These are phyloP conservation scores for Onchidella celtica DNA, from an alignment of 2,888 invertebrate species.

Conservation along the genomic window DNA sequence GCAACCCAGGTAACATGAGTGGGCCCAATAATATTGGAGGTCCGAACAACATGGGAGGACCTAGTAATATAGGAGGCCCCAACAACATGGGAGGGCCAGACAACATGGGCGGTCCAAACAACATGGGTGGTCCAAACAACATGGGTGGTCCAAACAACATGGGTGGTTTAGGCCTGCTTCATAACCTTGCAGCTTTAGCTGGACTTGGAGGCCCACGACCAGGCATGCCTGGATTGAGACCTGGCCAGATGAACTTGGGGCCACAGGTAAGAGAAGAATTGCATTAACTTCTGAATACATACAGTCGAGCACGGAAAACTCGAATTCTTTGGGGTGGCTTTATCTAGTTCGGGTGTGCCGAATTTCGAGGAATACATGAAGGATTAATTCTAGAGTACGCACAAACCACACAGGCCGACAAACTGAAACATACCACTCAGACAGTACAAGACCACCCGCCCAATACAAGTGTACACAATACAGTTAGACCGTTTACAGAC, in stretches of 20 bases:
- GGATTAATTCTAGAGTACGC: no score
- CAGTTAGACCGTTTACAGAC: no score
- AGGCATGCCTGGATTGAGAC: constrained; percentile 29
- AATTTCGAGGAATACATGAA: no score
- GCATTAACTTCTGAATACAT: no score
- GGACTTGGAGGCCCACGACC: constrained; percentile 45
- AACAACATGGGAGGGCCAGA: constrained; percentile 48
- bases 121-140: not conserved
- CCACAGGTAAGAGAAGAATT: constrained; percentile 37
- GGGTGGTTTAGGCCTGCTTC: constrained; percentile 2
- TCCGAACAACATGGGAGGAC: constrained; percentile 20
- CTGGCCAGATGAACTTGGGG: constrained; percentile 36
- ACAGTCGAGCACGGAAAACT: no score
- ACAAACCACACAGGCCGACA: no score
- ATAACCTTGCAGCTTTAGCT: constrained; percentile 49
- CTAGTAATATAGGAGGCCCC: constrained; percentile 51
- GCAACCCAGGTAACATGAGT: constrained; percentile 3
- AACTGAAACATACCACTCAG: no score
- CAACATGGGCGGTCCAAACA: constrained; percentile 29
- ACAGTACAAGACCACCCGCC: no score
- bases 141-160: constrained; percentile 26
- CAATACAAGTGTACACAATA: no score
- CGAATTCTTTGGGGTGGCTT: no score
- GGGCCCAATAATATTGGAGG: constrained; percentile 32
- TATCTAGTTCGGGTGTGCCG: no score